Base-by-base conservation (phyloP, 2,888 invertebrate species). In the Clunio marinus region DNA sequence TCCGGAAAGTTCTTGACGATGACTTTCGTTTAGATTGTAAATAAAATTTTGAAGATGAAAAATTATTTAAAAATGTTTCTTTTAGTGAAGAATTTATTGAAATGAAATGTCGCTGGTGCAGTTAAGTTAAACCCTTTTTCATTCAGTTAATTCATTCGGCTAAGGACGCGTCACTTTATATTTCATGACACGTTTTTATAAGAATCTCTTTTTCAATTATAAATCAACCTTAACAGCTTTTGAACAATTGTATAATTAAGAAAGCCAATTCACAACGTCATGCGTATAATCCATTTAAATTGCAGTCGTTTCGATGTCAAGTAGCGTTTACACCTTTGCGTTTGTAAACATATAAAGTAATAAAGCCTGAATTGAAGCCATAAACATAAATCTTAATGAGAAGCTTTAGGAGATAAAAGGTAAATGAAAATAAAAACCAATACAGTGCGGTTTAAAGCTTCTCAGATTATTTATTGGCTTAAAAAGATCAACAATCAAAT, bases 311-410 rank as follows among this genome's bases (percentile, higher is more conserved):
- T 41, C 41, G 41, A 41, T 41, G 41, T 41, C 41, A 41, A 41
- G 41, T 41, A 41, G 41, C 41, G 15, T 41, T 41, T n/a, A 41
- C 41, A 41, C 41, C 41, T 41, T 41, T 41, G 41, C 41, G 41
- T 41, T 41, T 41, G 41, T 41, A 41, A 41, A 41, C 41, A 41
- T 41, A n/a, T 15, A 15, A 41, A 41, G 41, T 15, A 41, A 41
- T 41, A 41, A 41, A 41, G 15, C 41, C 41, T 41, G 41, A 41
- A 41, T 41, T 41, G 41, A 41, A 41, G 41, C 41, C 41, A 41
- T 41, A 41, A 41, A 41, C 41, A 41, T 41, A 41, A 41, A 41
- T 41, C 41, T 41, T 41, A 41, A 41, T 41, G 41, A 41, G 41
- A 10, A 41, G 41, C 41, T 41, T 41, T 41, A 2, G n/a, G 41